Base-by-base conservation (phyloP, 1,140 invertebrate genomes). In the Agrypnia vestita region DNA sequence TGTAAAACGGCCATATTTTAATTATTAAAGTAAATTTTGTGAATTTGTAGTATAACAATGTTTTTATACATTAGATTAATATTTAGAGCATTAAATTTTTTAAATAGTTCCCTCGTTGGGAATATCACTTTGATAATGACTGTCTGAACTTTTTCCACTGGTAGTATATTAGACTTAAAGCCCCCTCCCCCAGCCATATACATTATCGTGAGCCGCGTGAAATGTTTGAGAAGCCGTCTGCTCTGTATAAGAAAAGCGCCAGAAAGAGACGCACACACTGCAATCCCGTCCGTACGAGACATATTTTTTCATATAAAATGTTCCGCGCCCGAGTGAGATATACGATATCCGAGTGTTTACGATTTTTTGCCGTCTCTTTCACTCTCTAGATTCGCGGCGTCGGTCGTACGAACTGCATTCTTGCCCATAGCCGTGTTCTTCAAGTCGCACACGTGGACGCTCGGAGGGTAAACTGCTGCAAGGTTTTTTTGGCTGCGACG, bases 261-360 rank as follows among this genome's bases (percentile, higher is more conserved):
- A 9, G 67, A 71, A 47, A 9, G 46, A 19, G 67, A 71, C 19
- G 67, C 46, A 71, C 49, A 35, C 19, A 71, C 67, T 17, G 9
- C 67, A n/a, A 47, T 51, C 47, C 10, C 46, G 17, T 21, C 46
- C 67, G 67, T 49, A 10, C 44, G 67, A 46, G 67, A 71, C 47
- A 71, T 49, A 49, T 71, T 71, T 71, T 71, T 71, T 71, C 67
- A 21, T 71, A 53, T 71, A 71, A 71, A 71, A 71, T 71, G 67
- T 51, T 49, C 67, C 67, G 46, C 15, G 67, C 47, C 44, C 47
- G 67, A 71, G 67, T 71, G 67, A 71, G 67, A 71, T 71, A 71
- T 51, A 51, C 44, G 67, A 71, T 71, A 71, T 49, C 9, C 46
- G 46, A 51, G 67, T 71, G 67, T 51, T 71, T 71, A 71, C 67